phyloP scores from a whole-genome alignment of 2,797 vertebrate species.

The Sebastiscus albofasciatus region DNA sequence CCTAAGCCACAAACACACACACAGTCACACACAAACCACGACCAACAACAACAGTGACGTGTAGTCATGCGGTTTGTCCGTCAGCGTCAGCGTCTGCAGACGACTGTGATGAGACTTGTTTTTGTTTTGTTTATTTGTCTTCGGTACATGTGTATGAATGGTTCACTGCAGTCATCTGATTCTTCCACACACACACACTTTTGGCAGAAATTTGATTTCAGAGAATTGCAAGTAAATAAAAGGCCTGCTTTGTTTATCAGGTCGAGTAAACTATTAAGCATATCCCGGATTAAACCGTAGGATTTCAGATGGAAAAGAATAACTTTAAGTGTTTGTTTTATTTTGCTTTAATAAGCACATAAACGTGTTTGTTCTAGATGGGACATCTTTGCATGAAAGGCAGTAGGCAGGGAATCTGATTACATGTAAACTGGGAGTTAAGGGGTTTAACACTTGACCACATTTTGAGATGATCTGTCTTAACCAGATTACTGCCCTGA shows the following conservation, averaged over 20 bases:
- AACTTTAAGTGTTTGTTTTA: neutral
- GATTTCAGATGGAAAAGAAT: neutral
- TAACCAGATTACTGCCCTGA: constrained; percentile 19
- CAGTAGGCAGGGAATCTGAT: neutral
- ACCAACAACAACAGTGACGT: constrained; percentile 6
- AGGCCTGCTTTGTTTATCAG: neutral
- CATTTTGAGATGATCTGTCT: constrained; percentile 25
- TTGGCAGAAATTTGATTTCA: neutral
- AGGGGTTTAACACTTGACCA: neutral
- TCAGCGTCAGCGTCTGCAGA: neutral
- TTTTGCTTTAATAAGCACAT: neutral
- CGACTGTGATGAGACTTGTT: neutral
- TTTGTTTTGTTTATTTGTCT: constrained; percentile 8
- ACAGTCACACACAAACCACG: constrained; percentile 3
- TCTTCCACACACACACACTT: neutral
- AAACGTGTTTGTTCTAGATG: neutral
- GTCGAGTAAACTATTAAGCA: neutral
- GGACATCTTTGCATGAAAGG: neutral
- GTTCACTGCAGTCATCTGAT: neutral
- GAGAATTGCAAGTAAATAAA: neutral
- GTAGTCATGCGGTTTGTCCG: constrained; percentile 14
- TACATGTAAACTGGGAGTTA: constrained; percentile 1
- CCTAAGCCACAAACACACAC: constrained; percentile 11
- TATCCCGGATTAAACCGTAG: neutral
- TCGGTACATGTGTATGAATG: neutral